Conservation (phyloP, 2,113 vertebrate genomes). For the Hypocryptadius cinnamomeus region DNA sequence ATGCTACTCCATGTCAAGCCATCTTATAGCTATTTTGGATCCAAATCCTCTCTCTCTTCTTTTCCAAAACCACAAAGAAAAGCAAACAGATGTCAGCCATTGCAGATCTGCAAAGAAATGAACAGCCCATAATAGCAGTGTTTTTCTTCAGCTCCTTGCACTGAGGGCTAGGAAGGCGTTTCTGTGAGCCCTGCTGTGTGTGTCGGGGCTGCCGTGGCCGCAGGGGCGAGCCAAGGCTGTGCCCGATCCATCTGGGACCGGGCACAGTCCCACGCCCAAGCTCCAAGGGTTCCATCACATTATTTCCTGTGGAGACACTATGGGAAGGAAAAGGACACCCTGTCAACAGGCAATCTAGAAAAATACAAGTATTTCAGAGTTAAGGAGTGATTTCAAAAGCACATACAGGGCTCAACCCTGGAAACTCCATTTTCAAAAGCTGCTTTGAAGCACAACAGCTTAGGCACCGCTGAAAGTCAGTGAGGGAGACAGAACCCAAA, state of each 20-base stretch:
- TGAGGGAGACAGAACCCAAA: background rate
- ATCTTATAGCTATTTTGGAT: slow-evolving; percentile 50
- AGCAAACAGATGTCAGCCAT: slow-evolving; percentile 56
- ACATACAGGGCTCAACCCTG: background rate
- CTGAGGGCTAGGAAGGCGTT: background rate
- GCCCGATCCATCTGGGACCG: background rate
- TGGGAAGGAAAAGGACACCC: background rate
- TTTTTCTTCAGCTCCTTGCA: background rate
- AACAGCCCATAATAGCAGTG: background rate
- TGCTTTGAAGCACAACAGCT: background rate
- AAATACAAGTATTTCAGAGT: background rate
- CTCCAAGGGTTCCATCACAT: background rate
- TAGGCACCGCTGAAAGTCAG: background rate
- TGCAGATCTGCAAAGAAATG: background rate
- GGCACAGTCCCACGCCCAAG: background rate
- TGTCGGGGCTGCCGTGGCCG: accelerated
- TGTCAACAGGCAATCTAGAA: slow-evolving; percentile 9
- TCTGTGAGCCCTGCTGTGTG: background rate
- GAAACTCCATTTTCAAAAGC: background rate
- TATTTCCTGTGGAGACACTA: background rate
- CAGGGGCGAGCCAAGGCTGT: accelerated
- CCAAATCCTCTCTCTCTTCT: slow-evolving; percentile 8
- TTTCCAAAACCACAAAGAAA: slow-evolving; percentile 56
- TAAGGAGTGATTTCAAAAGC: background rate
- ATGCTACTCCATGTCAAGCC: slow-evolving; percentile 32